phyloP scores from a whole-genome alignment of 2,113 vertebrate species.

The Oryzias woworae region DNA sequence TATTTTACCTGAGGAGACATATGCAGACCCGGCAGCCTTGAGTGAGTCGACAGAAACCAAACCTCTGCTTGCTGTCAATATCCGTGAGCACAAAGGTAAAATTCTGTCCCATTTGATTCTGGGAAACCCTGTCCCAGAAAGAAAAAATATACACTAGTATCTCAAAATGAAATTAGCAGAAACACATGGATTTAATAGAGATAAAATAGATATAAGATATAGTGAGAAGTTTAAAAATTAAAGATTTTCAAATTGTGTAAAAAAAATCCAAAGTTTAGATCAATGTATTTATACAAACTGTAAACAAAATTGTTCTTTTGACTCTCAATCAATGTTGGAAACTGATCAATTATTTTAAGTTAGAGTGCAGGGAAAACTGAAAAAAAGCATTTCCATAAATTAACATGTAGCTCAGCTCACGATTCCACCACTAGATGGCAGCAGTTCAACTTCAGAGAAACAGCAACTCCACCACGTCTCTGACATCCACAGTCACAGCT shows the following conservation, averaged over 20 bases:
- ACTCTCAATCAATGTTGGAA: constrained; percentile 18
- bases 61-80: constrained; percentile 95
- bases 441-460: constrained; percentile 77
- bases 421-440: constrained; percentile 82
- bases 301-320: not conserved
- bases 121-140: constrained; percentile 89
- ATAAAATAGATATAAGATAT: no score
- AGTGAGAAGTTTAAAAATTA: no score
- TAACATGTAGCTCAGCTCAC: not conserved
- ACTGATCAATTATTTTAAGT: constrained; percentile 31
- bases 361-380: constrained; percentile 24
- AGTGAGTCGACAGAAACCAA: constrained; percentile 96
- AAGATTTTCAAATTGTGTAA: not conserved
- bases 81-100: constrained; percentile 98
- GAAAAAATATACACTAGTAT: not conserved
- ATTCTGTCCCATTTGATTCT: constrained; percentile 94
- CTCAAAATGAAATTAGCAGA: no score
- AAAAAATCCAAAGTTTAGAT: not conserved
- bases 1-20: constrained; percentile 91
- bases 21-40: constrained; percentile 90
- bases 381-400: constrained; percentile 17
- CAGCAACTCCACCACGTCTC: not conserved
- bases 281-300: not conserved
- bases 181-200: no score
- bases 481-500: not conserved